Base-by-base conservation (phyloP, 2,797 vertebrate genomes). In the Acanthiza pusilla region DNA sequence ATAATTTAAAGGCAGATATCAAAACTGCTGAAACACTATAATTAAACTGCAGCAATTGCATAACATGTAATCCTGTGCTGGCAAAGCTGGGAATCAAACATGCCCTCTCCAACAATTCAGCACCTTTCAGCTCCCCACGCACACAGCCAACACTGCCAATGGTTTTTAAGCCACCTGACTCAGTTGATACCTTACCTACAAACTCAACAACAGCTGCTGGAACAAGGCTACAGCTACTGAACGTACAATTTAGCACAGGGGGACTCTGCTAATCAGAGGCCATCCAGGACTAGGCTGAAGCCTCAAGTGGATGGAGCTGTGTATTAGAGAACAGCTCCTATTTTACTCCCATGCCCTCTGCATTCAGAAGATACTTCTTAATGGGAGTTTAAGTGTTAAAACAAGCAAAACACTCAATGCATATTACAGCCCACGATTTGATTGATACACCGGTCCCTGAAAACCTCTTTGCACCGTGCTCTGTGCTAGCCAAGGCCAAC, bases 371-470 rank as follows among this genome's bases (percentile, higher is more conserved):
- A 8, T 43, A 42, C 48, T 74, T 77, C 76, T 67, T 96, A 94
- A 97, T 72, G 40, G 94, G 16, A 91, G 72, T 92, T 96, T 85
- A 97, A 96, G 96, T 91, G 94, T 97, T 95, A 97, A 97, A 97
- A 94, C 82, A 91, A 97, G 71, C 57, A 82, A 79, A 91, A 60
- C 29, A 66, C 34, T 43, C 38, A 60, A 68, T 34, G 83, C 85
- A 45, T 68, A 84, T 84, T 73, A 76, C 66, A 82, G 75, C 85
- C 89, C 67, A 26, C 2, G 13, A 60, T 90, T 92, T 97, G 93
- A 95, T 25, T 75, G 85, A 96, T 45, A 43, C 27, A 93, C 57
- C 11, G 29, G 80, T 43, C 83, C 78, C 62, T 53, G 40, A 42
- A 83, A 95, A 34, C 57, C 81, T 61, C 80, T 91, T 58, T 85